Conservation (phyloP, 2,797 vertebrate species). For the Sebastes paucispinis region DNA sequence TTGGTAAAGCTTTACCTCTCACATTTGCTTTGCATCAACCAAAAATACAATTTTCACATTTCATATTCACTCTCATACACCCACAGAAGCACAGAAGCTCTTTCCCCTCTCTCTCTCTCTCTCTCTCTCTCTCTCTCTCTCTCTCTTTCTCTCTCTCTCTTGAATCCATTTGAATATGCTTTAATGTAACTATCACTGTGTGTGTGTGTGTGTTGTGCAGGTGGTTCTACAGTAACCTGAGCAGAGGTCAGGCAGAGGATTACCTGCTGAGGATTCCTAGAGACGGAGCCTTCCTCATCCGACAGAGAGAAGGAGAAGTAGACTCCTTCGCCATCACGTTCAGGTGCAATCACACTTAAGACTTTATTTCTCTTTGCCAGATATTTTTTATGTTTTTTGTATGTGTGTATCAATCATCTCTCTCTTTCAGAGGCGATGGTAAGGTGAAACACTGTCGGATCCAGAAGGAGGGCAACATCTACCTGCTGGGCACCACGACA, state of each 20-base stretch:
- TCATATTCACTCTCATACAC: neutral
- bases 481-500: slow-evolving; percentile 91
- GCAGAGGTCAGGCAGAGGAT: slow-evolving; percentile 94
- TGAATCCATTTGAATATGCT: neutral
- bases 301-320: slow-evolving; percentile 86
- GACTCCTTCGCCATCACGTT: slow-evolving; percentile 96
- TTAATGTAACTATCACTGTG: neutral
- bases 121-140: neutral
- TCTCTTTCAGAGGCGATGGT: slow-evolving; percentile 87
- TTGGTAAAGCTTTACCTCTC: neutral
- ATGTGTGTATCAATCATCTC: neutral
- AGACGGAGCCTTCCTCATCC: slow-evolving; percentile 96
- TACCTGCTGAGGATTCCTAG: slow-evolving; percentile 94
- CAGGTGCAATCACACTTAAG: slow-evolving; percentile 77
- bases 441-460: slow-evolving; percentile 97
- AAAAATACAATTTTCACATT: neutral
- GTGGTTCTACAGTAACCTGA: slow-evolving; percentile 95
- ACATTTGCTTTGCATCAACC: neutral
- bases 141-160: neutral
- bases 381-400: neutral
- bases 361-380: neutral
- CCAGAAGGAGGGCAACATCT: slow-evolving; percentile 88
- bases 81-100: neutral
- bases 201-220: slow-evolving; percentile 68
- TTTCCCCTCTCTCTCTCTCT: neutral